Conservation (phyloP, 2,888 invertebrate genomes). For the Clistopyga incitator region DNA sequence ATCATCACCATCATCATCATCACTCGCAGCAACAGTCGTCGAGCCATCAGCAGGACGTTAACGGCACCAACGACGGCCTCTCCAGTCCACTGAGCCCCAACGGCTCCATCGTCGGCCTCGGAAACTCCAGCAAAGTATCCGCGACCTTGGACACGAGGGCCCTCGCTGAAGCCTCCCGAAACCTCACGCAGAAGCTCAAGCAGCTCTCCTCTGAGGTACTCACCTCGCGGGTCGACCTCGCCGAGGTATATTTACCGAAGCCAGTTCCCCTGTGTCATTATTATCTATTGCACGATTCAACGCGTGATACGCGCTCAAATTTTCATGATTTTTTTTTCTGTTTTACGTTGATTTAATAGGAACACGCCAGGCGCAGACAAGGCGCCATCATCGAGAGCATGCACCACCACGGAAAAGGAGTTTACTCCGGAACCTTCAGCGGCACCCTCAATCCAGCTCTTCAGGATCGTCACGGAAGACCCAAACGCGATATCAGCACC, state of each 20-base stretch:
- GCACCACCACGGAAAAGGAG: constrained; percentile 97
- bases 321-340: constrained; percentile 33
- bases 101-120: constrained; percentile 80
- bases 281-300: neutral
- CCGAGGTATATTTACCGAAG: constrained; percentile 82
- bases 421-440: constrained; percentile 98
- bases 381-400: constrained; percentile 96
- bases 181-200: constrained; percentile 95
- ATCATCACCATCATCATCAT: constrained; percentile 69
- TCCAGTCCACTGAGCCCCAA: constrained; percentile 71
- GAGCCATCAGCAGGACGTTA: constrained; percentile 63
- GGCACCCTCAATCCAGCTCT: constrained; percentile 97
- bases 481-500: constrained; percentile 96
- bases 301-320: neutral
- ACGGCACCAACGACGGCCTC: constrained; percentile 67
- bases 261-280: constrained; percentile 72
- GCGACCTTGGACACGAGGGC: constrained; percentile 89
- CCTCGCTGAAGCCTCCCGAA: constrained; percentile 95
- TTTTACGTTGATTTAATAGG: constrained; percentile 73
- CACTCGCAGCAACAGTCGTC: constrained; percentile 61
- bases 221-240: constrained; percentile 86
- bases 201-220: constrained; percentile 95
- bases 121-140: constrained; percentile 69
- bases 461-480: constrained; percentile 95
- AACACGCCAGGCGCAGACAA: constrained; percentile 84